phyloP scores from a whole-genome alignment of 2,888 invertebrate species.

The Cylloceria caligata region DNA sequence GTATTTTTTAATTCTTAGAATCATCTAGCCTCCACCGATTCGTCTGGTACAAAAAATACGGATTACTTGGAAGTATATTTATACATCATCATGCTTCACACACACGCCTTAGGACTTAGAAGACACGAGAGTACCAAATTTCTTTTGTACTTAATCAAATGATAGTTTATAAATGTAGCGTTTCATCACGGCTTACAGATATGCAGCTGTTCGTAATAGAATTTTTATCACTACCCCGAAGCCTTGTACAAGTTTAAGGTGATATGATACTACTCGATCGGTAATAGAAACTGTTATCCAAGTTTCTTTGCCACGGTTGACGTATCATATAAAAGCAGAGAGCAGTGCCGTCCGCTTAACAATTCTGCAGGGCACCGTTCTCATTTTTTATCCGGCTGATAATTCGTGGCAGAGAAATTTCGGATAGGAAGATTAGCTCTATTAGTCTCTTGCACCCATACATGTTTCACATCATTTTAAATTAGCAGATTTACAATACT shows the following conservation, averaged over 20 bases:
- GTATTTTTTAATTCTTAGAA: slow-evolving; percentile 41
- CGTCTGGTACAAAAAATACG: slow-evolving; percentile 73
- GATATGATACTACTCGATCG: too few species aligned
- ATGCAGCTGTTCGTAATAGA: slow-evolving; percentile 62
- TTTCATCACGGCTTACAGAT: slow-evolving; percentile 68
- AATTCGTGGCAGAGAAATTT: too few species aligned
- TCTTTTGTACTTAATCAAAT: slow-evolving; percentile 83
- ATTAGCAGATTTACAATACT: background rate
- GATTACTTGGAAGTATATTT: slow-evolving; percentile 70
- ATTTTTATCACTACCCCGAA: slow-evolving; percentile 65
- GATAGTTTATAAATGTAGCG: slow-evolving; percentile 63
- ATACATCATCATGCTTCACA: slow-evolving; percentile 73
- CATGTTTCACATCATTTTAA: background rate
- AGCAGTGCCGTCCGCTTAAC: too few species aligned
- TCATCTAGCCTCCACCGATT: slow-evolving; percentile 57
- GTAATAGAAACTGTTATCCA: too few species aligned
- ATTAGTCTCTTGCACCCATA: too few species aligned
- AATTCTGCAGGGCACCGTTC: too few species aligned
- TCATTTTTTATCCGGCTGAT: too few species aligned
- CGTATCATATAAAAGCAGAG: too few species aligned
- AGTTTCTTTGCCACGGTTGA: too few species aligned
- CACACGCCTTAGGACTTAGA: slow-evolving; percentile 76
- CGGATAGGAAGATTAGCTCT: too few species aligned
- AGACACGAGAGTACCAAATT: slow-evolving; percentile 72
- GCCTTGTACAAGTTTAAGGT: slow-evolving; percentile 12